Evolutionary conservation across 92 coral and sea anemone genomes (phyloP).

Genomic region (Galaxea fascicularis): DNA sequence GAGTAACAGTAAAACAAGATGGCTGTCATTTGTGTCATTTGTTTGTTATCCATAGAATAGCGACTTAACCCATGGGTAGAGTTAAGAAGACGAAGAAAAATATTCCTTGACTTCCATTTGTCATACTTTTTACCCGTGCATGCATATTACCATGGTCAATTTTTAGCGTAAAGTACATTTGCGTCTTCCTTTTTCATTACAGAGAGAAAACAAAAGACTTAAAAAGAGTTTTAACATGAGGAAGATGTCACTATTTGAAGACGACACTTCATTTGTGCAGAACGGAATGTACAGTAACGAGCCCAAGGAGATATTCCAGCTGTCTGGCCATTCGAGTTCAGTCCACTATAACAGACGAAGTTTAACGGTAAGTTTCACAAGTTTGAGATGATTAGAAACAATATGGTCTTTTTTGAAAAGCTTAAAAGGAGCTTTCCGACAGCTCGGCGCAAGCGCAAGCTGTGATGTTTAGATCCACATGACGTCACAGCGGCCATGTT

Average conservation of each 20-base stretch:
- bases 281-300: neutral
- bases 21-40: no score
- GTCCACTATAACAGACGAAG: neutral
- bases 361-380: slow-evolving; percentile 13
- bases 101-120: neutral
- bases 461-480: no score
- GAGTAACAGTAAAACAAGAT: no score
- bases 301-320: neutral
- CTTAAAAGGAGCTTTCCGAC: no score
- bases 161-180: neutral
- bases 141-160: neutral
- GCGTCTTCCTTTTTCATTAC: neutral
- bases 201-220: slow-evolving; percentile 36
- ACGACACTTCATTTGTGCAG: neutral
- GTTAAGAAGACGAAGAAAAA: neutral
- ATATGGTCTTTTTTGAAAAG: no score
- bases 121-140: neutral
- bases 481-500: no score
- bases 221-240: neutral
- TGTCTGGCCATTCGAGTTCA: neutral
- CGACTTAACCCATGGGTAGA: no score
- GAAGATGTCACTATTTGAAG: neutral
- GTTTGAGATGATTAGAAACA: neutral
- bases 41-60: no score
- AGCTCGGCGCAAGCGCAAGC: no score